Evolutionary conservation across 2,113 vertebrate genomes (phyloP), one percentile per base, ranked within the genome.

Genomic region (Diglossa brunneiventris): DNA sequence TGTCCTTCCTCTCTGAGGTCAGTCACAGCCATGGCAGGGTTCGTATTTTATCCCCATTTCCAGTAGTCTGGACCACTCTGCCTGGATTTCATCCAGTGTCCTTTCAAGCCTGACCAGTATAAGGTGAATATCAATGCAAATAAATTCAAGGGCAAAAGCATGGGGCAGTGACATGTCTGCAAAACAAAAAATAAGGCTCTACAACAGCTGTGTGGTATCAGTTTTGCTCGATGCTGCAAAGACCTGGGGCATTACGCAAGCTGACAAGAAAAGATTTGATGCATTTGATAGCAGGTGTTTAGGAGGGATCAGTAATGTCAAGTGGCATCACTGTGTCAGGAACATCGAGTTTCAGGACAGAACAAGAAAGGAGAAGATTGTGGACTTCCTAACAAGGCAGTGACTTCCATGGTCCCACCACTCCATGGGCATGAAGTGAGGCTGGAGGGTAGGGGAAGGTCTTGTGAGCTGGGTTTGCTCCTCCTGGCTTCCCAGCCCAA

Each of bases 211-310:
- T 97, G 96, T 87, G 96, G 96, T 98, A 82, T 98, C 97, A 97
- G 91, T 96, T 98, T 97, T 96, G 94, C 97, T 96, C 21, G 92
- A 96, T 96, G 96, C 95, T 95, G 97, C 91, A 89, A 96, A 97
- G 97, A 97, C 95, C 94, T 94, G 96, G 92, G 74, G 95, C 97
- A 97, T 98, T 97, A 96, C 94, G 96, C 96, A 95, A 97, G 95
- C 91, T 42, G 96, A 97, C 97, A 97, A 97, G 96, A 97, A 97
- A 97, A 97, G 96, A 96, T 94, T 97, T 97, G 97, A 98, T 98
- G 97, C 96, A 97, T 97, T 96, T 92, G 85, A 96, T 96, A 97
- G 97, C 97, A 98, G 97, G 97, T 98, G 97, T 96, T 97, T 96
- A 92, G 91, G 90, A 93, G 95, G 95, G 96, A 97, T 97, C 94